A percentile compares a stretch with the other conserved stretches of the same genome.
Evolutionary conservation across 2,888 invertebrate species (phyloP).

Genomic region (Hirtodrosophila trivittata): DNA sequence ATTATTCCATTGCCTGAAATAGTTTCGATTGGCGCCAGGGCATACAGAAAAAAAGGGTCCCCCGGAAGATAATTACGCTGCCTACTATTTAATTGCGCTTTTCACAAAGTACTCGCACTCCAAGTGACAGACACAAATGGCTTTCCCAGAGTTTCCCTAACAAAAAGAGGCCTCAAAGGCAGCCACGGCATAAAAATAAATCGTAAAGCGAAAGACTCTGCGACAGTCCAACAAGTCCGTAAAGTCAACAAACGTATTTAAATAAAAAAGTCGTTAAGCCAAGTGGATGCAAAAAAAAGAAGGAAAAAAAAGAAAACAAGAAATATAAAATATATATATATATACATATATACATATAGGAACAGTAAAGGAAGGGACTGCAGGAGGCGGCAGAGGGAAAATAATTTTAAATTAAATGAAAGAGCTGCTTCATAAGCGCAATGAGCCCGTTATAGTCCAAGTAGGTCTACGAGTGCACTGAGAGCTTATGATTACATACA

Average conservation of each 20-base stretch:
- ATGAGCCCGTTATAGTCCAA: conserved; percentile 21
- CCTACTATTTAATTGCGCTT: conserved; percentile 46
- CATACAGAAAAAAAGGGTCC: neutral
- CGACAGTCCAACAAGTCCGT: conserved; percentile 60
- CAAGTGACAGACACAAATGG: no score
- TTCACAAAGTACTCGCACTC: conserved; percentile 35
- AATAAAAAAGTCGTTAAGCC: conserved; percentile 78
- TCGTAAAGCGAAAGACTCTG: conserved; percentile 2
- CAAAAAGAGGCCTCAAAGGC: conserved; percentile 26
- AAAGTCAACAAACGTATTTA: conserved; percentile 78
- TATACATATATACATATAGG: no score
- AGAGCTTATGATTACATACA: neutral
- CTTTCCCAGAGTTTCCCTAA: conserved; percentile 35
- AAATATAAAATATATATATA: conserved; percentile 5
- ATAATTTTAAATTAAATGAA: conserved; percentile 74
- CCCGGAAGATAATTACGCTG: conserved; percentile 43
- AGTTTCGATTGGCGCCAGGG: conserved; percentile 50
- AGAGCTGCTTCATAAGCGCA: conserved; percentile 57
- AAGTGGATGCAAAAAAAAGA: conserved; percentile 64
- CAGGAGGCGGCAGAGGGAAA: conserved; percentile 38
- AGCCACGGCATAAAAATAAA: conserved; percentile 2
- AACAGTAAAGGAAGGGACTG: conserved; percentile 8
- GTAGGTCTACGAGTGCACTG: neutral
- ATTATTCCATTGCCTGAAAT: conserved; percentile 34
- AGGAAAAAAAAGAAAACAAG: conserved; percentile 25